A percentile compares a stretch with the other conserved stretches of the same genome.
Evolutionary conservation across 2,888 invertebrate genomes (phyloP).

Genomic region (Hanleya hanleyi): DNA sequence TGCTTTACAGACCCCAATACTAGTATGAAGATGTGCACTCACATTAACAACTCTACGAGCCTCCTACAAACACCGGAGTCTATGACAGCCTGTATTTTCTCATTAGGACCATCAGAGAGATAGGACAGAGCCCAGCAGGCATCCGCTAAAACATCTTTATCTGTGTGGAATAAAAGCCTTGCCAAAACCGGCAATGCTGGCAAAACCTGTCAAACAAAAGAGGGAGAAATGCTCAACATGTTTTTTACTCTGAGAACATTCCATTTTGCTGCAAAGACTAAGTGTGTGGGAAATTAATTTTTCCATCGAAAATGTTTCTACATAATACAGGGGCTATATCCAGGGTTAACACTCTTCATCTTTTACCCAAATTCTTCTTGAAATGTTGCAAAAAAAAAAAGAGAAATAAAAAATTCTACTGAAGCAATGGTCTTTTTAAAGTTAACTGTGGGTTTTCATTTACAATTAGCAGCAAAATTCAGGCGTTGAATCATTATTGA

Average conservation of each 20-base stretch:
- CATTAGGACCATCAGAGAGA: constrained; percentile 96
- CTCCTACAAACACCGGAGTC: constrained; percentile 94
- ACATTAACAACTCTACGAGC: constrained; percentile 81
- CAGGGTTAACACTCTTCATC: neutral
- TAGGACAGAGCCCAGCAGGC: constrained; percentile 98
- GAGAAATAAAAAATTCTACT: neutral
- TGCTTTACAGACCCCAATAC: too few species aligned
- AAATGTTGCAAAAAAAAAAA: neutral
- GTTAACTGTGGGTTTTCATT: neutral
- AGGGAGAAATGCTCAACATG: too few species aligned
- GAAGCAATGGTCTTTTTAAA: neutral
- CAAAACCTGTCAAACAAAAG: constrained; percentile 66
- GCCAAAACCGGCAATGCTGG: constrained; percentile 86
- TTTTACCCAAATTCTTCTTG: neutral
- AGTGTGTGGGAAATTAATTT: neutral
- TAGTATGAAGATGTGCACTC: too few species aligned
- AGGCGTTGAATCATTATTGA: neutral
- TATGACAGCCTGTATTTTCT: constrained; percentile 97
- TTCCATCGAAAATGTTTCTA: neutral
- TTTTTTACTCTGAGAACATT: too few species aligned
- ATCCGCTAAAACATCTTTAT: constrained; percentile 92
- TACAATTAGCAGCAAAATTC: neutral
- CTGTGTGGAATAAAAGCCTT: constrained; percentile 88
- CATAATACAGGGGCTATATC: neutral
- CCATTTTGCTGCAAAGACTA: too few species aligned